phyloP scores from a whole-genome alignment of 2,797 vertebrate species.

The Triplophysa yarkandensis region DNA sequence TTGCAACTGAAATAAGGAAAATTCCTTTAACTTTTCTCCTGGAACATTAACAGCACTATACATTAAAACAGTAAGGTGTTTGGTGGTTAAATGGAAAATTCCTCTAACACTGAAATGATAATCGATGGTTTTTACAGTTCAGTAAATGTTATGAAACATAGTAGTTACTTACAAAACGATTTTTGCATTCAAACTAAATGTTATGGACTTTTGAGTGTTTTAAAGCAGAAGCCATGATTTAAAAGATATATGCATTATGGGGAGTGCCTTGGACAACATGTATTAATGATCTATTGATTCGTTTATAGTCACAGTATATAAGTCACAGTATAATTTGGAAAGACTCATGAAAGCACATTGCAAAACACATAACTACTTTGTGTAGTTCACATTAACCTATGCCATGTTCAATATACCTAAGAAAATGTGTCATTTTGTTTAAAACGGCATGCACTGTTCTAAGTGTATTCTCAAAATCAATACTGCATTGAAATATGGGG shows the following conservation, averaged over 20 bases:
- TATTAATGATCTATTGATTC: not conserved
- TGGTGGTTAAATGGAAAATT: constrained; percentile 6
- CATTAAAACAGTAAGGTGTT: constrained; percentile 1
- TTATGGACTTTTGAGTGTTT: not conserved
- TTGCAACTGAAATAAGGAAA: constrained; percentile 8
- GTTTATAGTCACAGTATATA: constrained; percentile 6
- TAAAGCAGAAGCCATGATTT: not conserved
- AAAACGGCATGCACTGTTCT: not conserved
- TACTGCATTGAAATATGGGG: too few species aligned
- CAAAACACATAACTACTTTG: not conserved
- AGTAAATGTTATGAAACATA: constrained; percentile 22
- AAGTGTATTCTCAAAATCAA: constrained; percentile 18
- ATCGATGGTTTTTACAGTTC: constrained; percentile 14
- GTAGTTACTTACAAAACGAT: not conserved
- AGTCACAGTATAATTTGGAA: not conserved
- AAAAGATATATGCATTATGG: not conserved
- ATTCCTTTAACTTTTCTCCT: constrained; percentile 9
- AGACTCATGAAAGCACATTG: not conserved
- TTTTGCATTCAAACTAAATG: not conserved
- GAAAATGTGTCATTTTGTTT: not conserved
- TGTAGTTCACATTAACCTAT: not conserved
- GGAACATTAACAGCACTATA: constrained; percentile 6
- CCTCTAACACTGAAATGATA: constrained; percentile 9
- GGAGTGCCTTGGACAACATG: not conserved
- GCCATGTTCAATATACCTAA: constrained; percentile 12